Percentiles rank a stretch among this genome's conserved stretches.
Conservation (phyloP, 2,888 invertebrate species). For the Dicycla oo region DNA sequence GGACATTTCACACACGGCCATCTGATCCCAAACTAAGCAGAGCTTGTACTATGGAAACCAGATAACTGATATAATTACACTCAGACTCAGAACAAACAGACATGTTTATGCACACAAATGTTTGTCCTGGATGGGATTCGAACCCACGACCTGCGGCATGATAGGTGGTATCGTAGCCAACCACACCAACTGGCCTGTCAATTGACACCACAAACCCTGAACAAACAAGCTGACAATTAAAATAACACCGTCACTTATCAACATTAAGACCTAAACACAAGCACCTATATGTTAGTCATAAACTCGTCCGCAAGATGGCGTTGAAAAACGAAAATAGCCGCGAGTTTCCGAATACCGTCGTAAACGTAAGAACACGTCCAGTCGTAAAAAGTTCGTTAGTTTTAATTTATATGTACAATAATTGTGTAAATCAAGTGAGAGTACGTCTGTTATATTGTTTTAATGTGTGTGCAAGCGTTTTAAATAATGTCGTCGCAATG, state of each 20-base stretch:
- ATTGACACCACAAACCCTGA: slow-evolving; percentile 18
- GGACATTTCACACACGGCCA: too few relatives aligned
- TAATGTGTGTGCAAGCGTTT: slow-evolving; percentile 61
- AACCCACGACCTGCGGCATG: too few relatives aligned
- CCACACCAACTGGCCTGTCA: too few relatives aligned
- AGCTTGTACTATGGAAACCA: too few relatives aligned
- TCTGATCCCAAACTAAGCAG: too few relatives aligned
- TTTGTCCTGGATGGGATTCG: too few relatives aligned
- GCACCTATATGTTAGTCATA: slow-evolving; percentile 48
- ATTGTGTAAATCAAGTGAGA: slow-evolving; percentile 75
- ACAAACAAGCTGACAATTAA: slow-evolving; percentile 42
- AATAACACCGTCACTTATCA: slow-evolving; percentile 45
- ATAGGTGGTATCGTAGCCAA: too few relatives aligned
- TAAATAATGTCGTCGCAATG: slow-evolving; percentile 59
- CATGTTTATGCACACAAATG: too few relatives aligned
- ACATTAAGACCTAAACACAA: slow-evolving; percentile 49
- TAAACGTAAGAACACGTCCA: slow-evolving; percentile 67
- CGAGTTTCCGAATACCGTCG: slow-evolving; percentile 64
- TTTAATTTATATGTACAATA: slow-evolving; percentile 80
- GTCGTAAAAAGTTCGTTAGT: slow-evolving; percentile 84
- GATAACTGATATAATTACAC: too few relatives aligned
- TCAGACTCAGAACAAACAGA: too few relatives aligned
- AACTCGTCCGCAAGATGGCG: slow-evolving; percentile 60
- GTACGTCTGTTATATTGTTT: slow-evolving; percentile 62
- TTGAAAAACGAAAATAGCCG: slow-evolving; percentile 63